Evolutionary conservation across 2,888 invertebrate genomes (phyloP).

Genomic region (Tanypteryx hageni): DNA sequence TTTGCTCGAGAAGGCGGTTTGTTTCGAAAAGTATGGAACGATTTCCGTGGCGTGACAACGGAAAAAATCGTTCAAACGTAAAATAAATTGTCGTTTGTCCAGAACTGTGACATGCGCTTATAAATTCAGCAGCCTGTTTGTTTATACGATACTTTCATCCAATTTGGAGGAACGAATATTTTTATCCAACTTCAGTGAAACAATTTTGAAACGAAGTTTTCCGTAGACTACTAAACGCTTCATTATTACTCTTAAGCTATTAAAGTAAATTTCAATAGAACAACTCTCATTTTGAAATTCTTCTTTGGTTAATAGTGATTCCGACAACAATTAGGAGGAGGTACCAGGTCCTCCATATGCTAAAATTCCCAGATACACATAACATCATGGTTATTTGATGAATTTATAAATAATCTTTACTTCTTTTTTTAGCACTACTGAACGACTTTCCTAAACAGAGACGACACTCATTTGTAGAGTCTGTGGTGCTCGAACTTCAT

Average conservation of each 20-base stretch:
- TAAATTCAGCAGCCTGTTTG: background rate
- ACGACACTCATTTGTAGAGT: constrained; percentile 40
- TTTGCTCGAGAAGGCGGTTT: background rate
- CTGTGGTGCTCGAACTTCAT: constrained; percentile 40
- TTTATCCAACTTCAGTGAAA: background rate
- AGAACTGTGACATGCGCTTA: too few species aligned
- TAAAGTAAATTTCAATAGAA: constrained; percentile 18
- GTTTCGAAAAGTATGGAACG: too few species aligned
- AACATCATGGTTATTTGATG: constrained; percentile 56
- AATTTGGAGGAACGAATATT: background rate
- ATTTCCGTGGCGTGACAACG: background rate
- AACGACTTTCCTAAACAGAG: constrained; percentile 56
- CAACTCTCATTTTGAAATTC: constrained; percentile 15
- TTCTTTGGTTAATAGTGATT: background rate
- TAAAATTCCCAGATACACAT: constrained; percentile 45
- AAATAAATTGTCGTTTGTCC: too few species aligned
- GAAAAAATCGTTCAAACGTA: background rate
- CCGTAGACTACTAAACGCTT: constrained; percentile 43
- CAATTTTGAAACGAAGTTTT: constrained; percentile 20
- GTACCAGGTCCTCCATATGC: background rate
- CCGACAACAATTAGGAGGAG: constrained; percentile 48
- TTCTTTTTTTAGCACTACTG: constrained; percentile 49
- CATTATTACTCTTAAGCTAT: constrained; percentile 49
- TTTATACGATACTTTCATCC: background rate
- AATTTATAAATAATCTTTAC: constrained; percentile 43